Percentiles rank a stretch among this genome's conserved stretches.
Evolutionary conservation across 2,888 invertebrate species (phyloP).

Genomic region (Anoplius nigerrimus): DNA sequence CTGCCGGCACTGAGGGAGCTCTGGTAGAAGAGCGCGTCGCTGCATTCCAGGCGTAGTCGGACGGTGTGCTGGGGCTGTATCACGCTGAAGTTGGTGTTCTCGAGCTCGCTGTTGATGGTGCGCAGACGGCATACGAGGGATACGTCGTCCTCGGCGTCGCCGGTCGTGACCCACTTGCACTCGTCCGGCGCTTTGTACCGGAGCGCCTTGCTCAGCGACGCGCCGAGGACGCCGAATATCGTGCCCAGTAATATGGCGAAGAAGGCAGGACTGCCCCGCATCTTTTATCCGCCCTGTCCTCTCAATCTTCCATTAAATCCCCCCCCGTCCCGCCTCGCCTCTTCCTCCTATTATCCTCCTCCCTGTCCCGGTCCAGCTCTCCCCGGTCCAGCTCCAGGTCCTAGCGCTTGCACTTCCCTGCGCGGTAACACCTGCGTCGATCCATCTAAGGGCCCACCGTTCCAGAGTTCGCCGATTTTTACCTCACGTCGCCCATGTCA

Average conservation of each 20-base stretch:
- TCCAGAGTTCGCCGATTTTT: slow-evolving; percentile 26
- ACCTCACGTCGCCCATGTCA: slow-evolving; percentile 49
- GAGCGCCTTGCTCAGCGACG: slow-evolving; percentile 79
- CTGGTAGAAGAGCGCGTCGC: slow-evolving; percentile 87
- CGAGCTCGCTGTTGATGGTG: slow-evolving; percentile 88
- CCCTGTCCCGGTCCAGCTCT: slow-evolving; percentile 14
- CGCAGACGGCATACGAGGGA: slow-evolving; percentile 84
- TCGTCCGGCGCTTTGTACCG: slow-evolving; percentile 89
- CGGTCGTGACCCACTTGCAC: slow-evolving; percentile 87
- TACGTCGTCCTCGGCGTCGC: slow-evolving; percentile 81
- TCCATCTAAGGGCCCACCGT: slow-evolving; percentile 43
- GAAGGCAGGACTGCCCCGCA: slow-evolving; percentile 77
- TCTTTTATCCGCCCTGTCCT: slow-evolving; percentile 56
- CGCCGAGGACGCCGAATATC: slow-evolving; percentile 79
- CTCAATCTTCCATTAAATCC: slow-evolving; percentile 51
- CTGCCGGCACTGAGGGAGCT: slow-evolving; percentile 86
- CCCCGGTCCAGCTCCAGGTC: slow-evolving; percentile 8
- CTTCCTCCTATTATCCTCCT: slow-evolving; percentile 32
- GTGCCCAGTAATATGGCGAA: slow-evolving; percentile 79
- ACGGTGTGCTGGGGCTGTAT: slow-evolving; percentile 89
- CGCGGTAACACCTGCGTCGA: slow-evolving; percentile 37
- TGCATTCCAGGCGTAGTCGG: slow-evolving; percentile 85
- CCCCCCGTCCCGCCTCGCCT: slow-evolving; percentile 23
- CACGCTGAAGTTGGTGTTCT: slow-evolving; percentile 89
- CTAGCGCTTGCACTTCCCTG: not conserved